phyloP scores from a whole-genome alignment of 2,113 vertebrate genomes.

The Alosa alosa region DNA sequence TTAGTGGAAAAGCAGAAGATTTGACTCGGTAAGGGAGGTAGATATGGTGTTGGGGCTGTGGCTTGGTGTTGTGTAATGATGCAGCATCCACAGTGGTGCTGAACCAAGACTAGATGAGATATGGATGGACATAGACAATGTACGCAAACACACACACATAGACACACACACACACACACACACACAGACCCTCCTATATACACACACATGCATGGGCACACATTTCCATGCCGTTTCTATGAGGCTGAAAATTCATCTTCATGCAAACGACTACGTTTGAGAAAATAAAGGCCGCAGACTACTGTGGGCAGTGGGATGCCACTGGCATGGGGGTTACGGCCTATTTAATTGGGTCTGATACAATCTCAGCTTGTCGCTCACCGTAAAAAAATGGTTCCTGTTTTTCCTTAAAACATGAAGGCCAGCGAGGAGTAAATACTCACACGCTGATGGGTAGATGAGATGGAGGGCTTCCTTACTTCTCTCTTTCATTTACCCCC shows the following conservation, averaged over 20 bases:
- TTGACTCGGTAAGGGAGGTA: slow-evolving; percentile 8
- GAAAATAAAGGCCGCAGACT: not conserved
- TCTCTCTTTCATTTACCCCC: slow-evolving; percentile 22
- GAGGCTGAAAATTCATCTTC: not conserved
- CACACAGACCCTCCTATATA: not conserved
- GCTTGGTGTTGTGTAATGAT: not conserved
- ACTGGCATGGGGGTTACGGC: not conserved
- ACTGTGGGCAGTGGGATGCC: not conserved
- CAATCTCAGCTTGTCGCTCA: not conserved
- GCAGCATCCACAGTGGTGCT: not conserved
- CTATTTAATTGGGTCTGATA: slow-evolving; percentile 6
- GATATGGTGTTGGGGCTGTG: not conserved
- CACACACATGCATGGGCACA: not conserved
- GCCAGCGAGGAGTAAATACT: not conserved
- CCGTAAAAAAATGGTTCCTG: slow-evolving; percentile 12
- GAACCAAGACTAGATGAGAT: not conserved
- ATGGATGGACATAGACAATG: not conserved
- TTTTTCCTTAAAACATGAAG: slow-evolving; percentile 18
- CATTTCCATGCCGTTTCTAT: not conserved
- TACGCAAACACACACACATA: not conserved
- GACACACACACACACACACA: not conserved
- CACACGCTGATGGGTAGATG: not conserved
- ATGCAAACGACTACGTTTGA: not conserved
- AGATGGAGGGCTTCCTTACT: slow-evolving; percentile 42
- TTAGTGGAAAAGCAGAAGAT: slow-evolving; percentile 1